phyloP scores from a whole-genome alignment of 2,888 invertebrate genomes.

The Gari tellinella region DNA sequence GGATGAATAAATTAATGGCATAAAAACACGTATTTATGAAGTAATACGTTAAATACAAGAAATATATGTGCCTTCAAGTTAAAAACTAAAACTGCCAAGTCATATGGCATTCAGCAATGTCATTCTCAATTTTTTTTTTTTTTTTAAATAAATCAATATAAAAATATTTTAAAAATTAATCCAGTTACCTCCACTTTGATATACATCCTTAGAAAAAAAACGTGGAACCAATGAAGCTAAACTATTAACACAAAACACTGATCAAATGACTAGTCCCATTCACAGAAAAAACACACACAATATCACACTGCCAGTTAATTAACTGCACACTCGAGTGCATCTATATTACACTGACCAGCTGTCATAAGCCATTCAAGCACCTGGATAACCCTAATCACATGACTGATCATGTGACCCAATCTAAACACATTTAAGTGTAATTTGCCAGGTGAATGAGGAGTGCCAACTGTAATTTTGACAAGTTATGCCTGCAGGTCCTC shows the following conservation, averaged over 20 bases:
- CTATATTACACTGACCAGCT: constrained; percentile 51
- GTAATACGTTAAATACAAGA: too few species aligned
- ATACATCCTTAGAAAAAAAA: constrained; percentile 32
- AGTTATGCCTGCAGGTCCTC: too few species aligned
- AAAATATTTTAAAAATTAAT: background rate
- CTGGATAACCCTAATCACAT: constrained; percentile 55
- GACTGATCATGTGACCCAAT: constrained; percentile 47
- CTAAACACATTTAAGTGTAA: background rate
- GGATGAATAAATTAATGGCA: too few species aligned
- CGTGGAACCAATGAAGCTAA: constrained; percentile 15
- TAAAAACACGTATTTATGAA: too few species aligned
- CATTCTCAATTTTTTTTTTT: background rate
- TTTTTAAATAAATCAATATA: background rate
- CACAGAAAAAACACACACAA: constrained; percentile 11
- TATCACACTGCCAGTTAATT: constrained; percentile 29
- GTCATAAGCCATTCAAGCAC: constrained; percentile 54
- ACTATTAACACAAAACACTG: constrained; percentile 25
- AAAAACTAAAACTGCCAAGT: background rate
- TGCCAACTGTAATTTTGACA: too few species aligned
- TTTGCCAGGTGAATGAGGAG: too few species aligned
- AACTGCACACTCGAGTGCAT: constrained; percentile 53
- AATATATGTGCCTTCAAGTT: too few species aligned
- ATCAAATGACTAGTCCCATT: constrained; percentile 39
- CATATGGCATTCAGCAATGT: too few species aligned
- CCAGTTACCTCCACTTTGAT: constrained; percentile 43